Base-by-base conservation (phyloP, 1,140 invertebrate genomes). In the Atopsyche davidsoni region DNA sequence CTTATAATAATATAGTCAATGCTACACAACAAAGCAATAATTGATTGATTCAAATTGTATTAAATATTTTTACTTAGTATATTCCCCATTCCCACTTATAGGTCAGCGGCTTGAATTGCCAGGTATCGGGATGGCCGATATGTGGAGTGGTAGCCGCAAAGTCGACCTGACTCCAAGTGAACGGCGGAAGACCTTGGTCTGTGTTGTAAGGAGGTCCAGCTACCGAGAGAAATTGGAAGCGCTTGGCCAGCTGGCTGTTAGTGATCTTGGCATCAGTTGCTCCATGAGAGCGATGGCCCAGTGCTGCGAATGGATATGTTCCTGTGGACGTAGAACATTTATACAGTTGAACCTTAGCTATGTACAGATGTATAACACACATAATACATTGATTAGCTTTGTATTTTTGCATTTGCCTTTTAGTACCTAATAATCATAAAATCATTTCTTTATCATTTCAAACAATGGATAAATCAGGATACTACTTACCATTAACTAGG, bases 201-300 rank as follows among this genome's bases (percentile, higher is more conserved):
- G 72, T 60, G 60, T 82, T 79, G 63, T 75, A 72, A 4, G 81
- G 71, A 9, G 83, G 83, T 14, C 81, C 76, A 44, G 75, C 64
- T 11, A 81, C 69, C 6, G 78, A 72, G 2, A 81, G 56, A 65
- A 85, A 80, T 47, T 72, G 65, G 51, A 77, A 64, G 13, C 65
- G 53, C 46, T 62, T 22, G 2, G 49, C 35, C 57, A 76, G 58
- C 2, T 55, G 21, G 7, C 51, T 65, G 57, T 60, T 67, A 3
- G 66, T 72, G 38, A 81, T 72, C 71, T 86, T 85, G 58, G 78
- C 77, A 66, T 85, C 83, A 10, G 76, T 81, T 24, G 75, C 80
- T 56, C 80, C 82, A 65, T 83, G 79, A 50, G 72, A 70, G 45
- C 81, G 64, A 63, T 83, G 80, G n/a, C 80, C 79, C 34, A 85